These are phyloP conservation scores for Beris morrisii DNA, from an alignment of 2,888 invertebrate genomes.

Conservation along the genomic window DNA sequence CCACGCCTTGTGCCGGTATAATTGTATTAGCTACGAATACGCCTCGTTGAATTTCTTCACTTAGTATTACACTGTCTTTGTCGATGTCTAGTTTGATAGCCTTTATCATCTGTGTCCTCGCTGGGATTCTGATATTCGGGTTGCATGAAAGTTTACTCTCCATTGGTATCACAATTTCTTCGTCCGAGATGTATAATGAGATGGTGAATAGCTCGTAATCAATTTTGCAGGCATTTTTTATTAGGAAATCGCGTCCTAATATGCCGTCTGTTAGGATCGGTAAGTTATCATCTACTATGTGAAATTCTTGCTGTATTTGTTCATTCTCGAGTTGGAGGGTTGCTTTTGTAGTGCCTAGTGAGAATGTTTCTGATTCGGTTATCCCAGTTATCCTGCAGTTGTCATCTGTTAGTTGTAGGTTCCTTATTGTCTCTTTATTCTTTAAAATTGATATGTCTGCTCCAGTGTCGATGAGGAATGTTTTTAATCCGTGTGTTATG, in stretches of 20 bases:
- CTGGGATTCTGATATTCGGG: background rate
- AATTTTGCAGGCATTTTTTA: conserved; percentile 12
- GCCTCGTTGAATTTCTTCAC: conserved; percentile 24
- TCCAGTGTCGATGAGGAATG: background rate
- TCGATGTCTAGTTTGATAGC: background rate
- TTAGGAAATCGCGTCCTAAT: conserved; percentile 22
- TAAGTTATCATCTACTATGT: conserved; percentile 13
- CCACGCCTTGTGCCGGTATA: conserved; percentile 11
- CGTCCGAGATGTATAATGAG: background rate
- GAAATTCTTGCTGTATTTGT: conserved; percentile 3
- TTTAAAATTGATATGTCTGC: background rate
- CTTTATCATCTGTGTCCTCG: background rate
- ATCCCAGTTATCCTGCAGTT: background rate
- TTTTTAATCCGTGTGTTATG: background rate
- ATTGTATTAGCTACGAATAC: conserved; percentile 28
- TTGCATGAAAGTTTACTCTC: conserved; percentile 15
- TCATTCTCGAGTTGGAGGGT: background rate
- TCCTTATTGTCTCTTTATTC: background rate
- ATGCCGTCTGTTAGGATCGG: conserved; percentile 30
- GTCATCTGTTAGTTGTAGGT: background rate
- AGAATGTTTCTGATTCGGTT: background rate
- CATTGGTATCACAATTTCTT: conserved; percentile 22
- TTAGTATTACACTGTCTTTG: conserved; percentile 31
- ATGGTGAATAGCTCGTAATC: conserved; percentile 21
- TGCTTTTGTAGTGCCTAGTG: background rate